Percentiles rank a stretch among this genome's conserved stretches.
Evolutionary conservation across 2,888 invertebrate genomes (phyloP).

Genomic region (Heliconius cydno): DNA sequence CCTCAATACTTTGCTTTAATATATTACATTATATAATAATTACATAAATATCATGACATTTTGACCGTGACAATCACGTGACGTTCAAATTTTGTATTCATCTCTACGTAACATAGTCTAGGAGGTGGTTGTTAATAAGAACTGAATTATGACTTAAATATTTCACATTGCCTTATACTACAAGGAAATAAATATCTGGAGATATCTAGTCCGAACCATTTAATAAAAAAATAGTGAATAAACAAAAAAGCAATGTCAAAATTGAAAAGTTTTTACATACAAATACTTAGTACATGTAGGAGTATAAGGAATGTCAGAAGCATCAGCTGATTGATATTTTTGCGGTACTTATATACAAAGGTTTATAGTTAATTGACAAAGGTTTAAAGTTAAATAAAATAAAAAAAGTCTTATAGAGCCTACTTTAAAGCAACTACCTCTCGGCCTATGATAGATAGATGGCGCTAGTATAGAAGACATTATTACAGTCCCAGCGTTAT

Average conservation of each 20-base stretch:
- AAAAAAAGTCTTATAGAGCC: not conserved
- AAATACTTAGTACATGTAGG: no score
- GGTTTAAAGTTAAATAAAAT: not conserved
- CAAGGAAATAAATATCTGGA: no score
- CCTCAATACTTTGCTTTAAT: not conserved
- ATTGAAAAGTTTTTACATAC: no score
- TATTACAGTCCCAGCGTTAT: conserved; percentile 61
- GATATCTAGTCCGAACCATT: no score
- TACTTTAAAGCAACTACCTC: not conserved
- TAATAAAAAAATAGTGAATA: no score
- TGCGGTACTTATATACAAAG: no score
- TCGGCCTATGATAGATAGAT: conserved; percentile 35
- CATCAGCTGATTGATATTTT: no score
- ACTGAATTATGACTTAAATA: not conserved
- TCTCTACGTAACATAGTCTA: conserved; percentile 25
- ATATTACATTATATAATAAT: conserved; percentile 6
- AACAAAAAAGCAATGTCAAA: no score
- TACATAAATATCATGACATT: conserved; percentile 16
- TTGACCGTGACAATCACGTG: conserved; percentile 20
- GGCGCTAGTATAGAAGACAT: conserved; percentile 52
- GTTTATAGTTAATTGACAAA: no score
- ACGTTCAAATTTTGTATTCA: conserved; percentile 20
- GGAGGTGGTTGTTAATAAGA: conserved; percentile 8
- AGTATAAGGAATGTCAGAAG: no score
- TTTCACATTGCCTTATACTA: no score